phyloP scores from a whole-genome alignment of 2,797 vertebrate species.

The Denticeps clupeoides region DNA sequence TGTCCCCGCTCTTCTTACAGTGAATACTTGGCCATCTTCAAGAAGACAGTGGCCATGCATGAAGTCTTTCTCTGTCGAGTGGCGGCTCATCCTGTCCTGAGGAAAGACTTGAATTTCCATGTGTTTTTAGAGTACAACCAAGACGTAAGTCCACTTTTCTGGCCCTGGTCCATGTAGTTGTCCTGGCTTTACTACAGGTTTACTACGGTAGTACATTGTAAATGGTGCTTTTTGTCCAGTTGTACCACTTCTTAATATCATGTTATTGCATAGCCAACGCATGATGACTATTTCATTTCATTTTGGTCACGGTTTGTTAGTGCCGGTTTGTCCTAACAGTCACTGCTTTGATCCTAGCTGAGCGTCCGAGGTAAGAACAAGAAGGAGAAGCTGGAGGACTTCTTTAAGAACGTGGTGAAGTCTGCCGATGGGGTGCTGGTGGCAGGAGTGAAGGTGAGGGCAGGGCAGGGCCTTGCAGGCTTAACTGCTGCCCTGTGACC shows the following conservation, averaged over 20 bases:
- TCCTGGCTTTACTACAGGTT: too few relatives aligned
- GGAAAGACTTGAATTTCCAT: constrained; percentile 97
- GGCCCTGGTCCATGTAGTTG: too few relatives aligned
- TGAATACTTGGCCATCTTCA: constrained; percentile 97
- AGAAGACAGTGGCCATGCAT: constrained; percentile 98
- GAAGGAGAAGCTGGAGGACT: constrained; percentile 97
- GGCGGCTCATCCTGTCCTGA: constrained; percentile 89
- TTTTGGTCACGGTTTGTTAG: constrained; percentile 9
- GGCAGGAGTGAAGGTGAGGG: constrained; percentile 94
- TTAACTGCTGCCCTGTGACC: constrained; percentile 18
- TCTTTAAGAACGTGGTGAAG: constrained; percentile 98
- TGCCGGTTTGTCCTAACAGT: constrained; percentile 1
- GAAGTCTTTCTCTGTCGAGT: constrained; percentile 96
- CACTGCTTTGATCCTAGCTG: constrained; percentile 60
- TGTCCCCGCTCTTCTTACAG: constrained; percentile 53
- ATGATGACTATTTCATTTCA: neutral
- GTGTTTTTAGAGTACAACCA: constrained; percentile 98
- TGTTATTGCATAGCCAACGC: too few relatives aligned
- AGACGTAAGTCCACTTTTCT: constrained; percentile 62
- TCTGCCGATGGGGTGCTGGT: constrained; percentile 94
- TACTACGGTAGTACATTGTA: too few relatives aligned
- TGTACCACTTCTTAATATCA: too few relatives aligned
- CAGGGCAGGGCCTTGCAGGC: neutral
- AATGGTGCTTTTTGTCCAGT: too few relatives aligned
- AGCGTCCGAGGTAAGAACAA: constrained; percentile 98